These are phyloP conservation scores for Rhyacichthys aspro DNA, from an alignment of 2,797 vertebrate genomes.

Conservation along the genomic window DNA sequence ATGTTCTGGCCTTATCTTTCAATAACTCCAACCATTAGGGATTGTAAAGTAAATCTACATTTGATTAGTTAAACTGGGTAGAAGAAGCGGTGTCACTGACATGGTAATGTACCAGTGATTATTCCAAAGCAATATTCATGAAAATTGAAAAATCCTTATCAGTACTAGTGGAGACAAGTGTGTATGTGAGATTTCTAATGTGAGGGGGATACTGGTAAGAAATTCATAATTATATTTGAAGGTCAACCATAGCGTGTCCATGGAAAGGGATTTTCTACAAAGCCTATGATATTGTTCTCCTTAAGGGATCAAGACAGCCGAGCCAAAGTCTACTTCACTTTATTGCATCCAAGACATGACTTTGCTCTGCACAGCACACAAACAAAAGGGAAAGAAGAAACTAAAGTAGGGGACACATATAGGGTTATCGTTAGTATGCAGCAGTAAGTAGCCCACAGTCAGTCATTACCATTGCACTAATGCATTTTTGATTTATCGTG, in stretches of 20 bases:
- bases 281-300: constrained; percentile 58
- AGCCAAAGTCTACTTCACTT: constrained; percentile 62
- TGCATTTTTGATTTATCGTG: too few relatives aligned
- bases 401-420: too few relatives aligned
- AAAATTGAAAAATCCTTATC: constrained; percentile 43
- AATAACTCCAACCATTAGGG: too few relatives aligned
- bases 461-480: too few relatives aligned
- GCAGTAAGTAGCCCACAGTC: too few relatives aligned
- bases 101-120: not conserved
- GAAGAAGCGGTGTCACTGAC: too few relatives aligned
- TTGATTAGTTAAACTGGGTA: too few relatives aligned
- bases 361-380: constrained; percentile 16
- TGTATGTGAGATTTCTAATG: constrained; percentile 24
- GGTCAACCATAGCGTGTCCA: constrained; percentile 15
- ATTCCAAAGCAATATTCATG: not conserved
- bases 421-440: too few relatives aligned
- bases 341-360: constrained; percentile 64
- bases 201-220: constrained; percentile 27
- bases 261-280: constrained; percentile 54
- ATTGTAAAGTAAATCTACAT: too few relatives aligned
- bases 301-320: constrained; percentile 46
- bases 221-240: constrained; percentile 8
- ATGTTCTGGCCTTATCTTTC: too few relatives aligned
- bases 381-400: too few relatives aligned
- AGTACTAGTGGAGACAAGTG: constrained; percentile 3